phyloP scores from a whole-genome alignment of 2,888 invertebrate species.

The Zaprionus obscuricornis region DNA sequence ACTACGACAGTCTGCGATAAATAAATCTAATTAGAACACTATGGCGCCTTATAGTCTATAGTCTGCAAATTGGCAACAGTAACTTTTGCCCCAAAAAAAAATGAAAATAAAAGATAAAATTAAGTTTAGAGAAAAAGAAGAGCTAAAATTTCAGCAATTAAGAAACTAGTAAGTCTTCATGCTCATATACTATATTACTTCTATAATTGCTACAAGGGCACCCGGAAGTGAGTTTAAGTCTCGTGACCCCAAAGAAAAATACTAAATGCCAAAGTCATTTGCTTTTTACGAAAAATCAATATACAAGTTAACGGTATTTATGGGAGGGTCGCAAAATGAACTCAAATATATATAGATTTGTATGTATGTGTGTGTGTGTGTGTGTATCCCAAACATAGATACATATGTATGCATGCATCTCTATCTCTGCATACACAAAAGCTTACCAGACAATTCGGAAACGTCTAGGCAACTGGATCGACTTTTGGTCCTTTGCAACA shows the following conservation, averaged over 20 bases:
- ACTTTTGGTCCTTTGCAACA: constrained; percentile 74
- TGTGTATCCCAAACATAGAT: neutral
- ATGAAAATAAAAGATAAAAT: too few species aligned
- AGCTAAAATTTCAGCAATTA: too few species aligned
- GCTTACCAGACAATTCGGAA: constrained; percentile 76
- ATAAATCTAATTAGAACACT: too few species aligned
- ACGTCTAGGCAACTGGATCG: constrained; percentile 81
- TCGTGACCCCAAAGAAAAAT: constrained; percentile 20
- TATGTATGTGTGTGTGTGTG: neutral
- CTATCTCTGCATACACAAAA: neutral
- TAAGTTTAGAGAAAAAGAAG: too few species aligned
- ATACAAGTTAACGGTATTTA: neutral
- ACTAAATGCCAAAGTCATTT: neutral
- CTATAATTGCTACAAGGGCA: neutral
- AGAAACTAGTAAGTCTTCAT: neutral
- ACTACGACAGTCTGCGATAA: too few species aligned
- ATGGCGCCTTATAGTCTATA: too few species aligned
- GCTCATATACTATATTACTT: neutral
- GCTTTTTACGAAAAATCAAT: constrained; percentile 33
- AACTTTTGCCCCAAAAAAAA: too few species aligned
- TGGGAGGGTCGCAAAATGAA: neutral
- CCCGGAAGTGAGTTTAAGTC: neutral
- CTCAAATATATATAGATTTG: neutral
- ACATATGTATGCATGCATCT: neutral
- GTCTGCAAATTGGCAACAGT: too few species aligned